Percentiles rank a stretch among this genome's conserved stretches.
phyloP scores from a whole-genome alignment of 2,888 invertebrate genomes.

The Sphaerophoria taeniata region DNA sequence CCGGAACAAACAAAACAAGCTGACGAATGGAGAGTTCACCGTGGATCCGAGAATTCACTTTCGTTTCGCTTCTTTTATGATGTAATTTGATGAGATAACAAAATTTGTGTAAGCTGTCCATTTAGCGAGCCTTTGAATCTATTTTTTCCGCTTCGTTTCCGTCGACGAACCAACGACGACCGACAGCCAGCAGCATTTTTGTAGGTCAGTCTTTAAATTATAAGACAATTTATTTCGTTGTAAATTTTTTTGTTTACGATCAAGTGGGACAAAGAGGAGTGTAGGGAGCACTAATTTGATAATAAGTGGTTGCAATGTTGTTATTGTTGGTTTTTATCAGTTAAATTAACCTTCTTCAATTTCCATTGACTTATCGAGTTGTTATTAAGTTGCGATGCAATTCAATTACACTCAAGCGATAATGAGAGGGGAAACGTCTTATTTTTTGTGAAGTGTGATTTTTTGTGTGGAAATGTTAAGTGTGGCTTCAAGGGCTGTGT shows the following conservation, averaged over 20 bases:
- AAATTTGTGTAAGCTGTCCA: slow-evolving; percentile 55
- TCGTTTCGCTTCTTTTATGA: slow-evolving; percentile 21
- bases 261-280: neutral
- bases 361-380: slow-evolving; percentile 49
- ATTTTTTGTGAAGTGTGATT: slow-evolving; percentile 35
- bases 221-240: slow-evolving; percentile 37
- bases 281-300: slow-evolving; percentile 56
- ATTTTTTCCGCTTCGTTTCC: slow-evolving; percentile 36
- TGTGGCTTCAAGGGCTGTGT: slow-evolving; percentile 58
- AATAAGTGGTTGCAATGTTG: slow-evolving; percentile 33
- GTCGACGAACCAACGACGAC: neutral
- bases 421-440: slow-evolving; percentile 11
- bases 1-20: slow-evolving; percentile 43
- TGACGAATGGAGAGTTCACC: neutral
- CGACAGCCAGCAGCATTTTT: neutral
- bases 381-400: slow-evolving; percentile 23
- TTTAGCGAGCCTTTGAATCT: slow-evolving; percentile 53
- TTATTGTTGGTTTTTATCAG: slow-evolving; percentile 23
- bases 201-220: slow-evolving; percentile 59
- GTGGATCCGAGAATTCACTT: neutral
- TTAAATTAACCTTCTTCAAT: slow-evolving; percentile 41
- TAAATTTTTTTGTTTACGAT: neutral
- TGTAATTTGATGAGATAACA: slow-evolving; percentile 58
- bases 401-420: slow-evolving; percentile 57
- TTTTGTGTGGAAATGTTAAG: slow-evolving; percentile 52